Percentiles rank a stretch among this genome's conserved stretches.
phyloP scores from a whole-genome alignment of 2,113 vertebrate species.

The Callipepla californica region DNA sequence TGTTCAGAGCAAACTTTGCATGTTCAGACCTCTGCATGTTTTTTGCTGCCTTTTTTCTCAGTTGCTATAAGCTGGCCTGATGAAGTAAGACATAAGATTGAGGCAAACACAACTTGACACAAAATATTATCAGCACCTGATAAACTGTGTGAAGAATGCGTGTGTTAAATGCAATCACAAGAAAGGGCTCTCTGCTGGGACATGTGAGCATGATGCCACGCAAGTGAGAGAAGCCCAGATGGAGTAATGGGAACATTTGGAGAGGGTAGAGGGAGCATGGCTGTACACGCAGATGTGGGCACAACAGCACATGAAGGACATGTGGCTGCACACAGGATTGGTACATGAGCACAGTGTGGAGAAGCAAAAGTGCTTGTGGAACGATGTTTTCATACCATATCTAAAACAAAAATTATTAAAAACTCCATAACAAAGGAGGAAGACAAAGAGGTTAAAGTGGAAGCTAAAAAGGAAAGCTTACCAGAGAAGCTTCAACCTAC shows the following conservation, averaged over 20 bases:
- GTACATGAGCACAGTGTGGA: conserved; percentile 12
- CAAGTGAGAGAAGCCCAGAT: background rate
- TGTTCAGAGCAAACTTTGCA: background rate
- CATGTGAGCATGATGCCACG: background rate
- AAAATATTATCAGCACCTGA: background rate
- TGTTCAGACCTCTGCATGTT: background rate
- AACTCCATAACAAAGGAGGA: conserved; percentile 77
- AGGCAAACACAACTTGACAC: background rate
- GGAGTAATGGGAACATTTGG: background rate
- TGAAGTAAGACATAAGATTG: background rate
- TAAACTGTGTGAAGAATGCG: background rate
- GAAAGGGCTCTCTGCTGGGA: background rate
- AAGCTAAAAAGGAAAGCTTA: conserved; percentile 77
- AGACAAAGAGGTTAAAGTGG: conserved; percentile 78
- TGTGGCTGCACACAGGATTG: conserved; percentile 9
- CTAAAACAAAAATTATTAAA: conserved; percentile 54
- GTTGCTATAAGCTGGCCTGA: background rate
- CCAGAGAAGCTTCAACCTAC: conserved; percentile 70
- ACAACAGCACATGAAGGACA: background rate
- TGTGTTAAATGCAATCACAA: background rate
- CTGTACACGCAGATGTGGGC: background rate
- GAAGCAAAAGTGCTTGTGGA: background rate
- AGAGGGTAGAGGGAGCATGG: background rate
- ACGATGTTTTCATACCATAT: background rate
- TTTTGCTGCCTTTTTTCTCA: background rate